Evolutionary conservation across 2,888 invertebrate genomes (phyloP).

Genomic region (Bugula neritina): DNA sequence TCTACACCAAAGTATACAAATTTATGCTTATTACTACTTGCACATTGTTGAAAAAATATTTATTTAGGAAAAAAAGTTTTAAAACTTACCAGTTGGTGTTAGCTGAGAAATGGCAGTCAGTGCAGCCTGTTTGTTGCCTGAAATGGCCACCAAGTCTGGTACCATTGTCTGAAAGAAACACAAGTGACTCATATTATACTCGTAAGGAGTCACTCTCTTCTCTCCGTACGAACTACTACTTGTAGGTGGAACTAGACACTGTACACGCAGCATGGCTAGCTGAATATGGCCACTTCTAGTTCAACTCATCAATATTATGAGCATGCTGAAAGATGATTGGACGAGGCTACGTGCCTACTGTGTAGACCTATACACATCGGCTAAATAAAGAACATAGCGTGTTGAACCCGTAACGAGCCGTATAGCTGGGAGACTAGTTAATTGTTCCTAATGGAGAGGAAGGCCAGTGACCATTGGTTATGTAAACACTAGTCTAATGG

Average conservation of each 20-base stretch:
- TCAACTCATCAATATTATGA: too few species aligned
- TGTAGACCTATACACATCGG: too few species aligned
- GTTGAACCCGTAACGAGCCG: too few species aligned
- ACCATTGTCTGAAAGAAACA: slow-evolving; percentile 19
- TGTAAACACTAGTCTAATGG: too few species aligned
- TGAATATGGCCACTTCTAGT: too few species aligned
- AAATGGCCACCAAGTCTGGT: slow-evolving; percentile 16
- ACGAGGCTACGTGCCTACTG: too few species aligned
- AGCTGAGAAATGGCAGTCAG: not conserved
- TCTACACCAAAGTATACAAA: not conserved
- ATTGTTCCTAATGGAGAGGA: too few species aligned
- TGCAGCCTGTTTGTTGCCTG: not conserved
- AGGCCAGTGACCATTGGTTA: too few species aligned
- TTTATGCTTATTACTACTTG: not conserved
- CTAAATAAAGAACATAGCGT: too few species aligned
- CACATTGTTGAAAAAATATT: not conserved
- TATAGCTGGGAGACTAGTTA: too few species aligned
- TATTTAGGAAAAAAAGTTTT: not conserved
- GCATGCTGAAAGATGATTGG: too few species aligned
- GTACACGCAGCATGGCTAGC: not conserved
- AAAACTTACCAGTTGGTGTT: not conserved
- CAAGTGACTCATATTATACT: slow-evolving; percentile 10
- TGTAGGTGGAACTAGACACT: not conserved
- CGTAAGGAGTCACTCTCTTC: not conserved
- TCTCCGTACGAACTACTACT: not conserved